Base-by-base conservation (phyloP, 2,888 invertebrate species). In the Dichetophora obliterata region DNA sequence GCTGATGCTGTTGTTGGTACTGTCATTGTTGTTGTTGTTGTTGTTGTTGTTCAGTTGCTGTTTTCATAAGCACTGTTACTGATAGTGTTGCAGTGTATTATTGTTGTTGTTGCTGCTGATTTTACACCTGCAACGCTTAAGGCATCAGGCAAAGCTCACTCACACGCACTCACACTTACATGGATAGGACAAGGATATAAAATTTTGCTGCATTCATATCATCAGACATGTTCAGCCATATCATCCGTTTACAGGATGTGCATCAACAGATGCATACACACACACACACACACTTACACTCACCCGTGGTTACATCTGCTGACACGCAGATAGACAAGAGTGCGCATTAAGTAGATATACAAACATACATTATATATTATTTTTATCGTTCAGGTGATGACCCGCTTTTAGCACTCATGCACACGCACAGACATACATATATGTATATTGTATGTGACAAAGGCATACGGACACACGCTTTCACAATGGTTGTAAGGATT, bases 61-160 rank as follows among this genome's bases (percentile, higher is more conserved):
- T 19, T 37, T 6, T 19, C 27, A n/a, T 34, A 37, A 37, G n/a
- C 11, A 19, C 14, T 37, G 19, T n/a, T 37, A 37, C 37, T n/a
- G 43, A 19, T 66, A 37, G 31, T 66, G 66, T 66, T 66, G n/a
- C 19, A 65, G 34, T 65, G 11, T 19, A n/a, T 6, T 37, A 43
- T 37, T 65, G 34, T 65, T 65, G 34, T 65, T 66, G 22, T 8
- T 66, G 34, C 43, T 37, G 37, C 43, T 37, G 37, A 31, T 34
- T 5, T 66, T 37, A 19, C 37, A 37, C 66, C 66, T 66, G 66
- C 66, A 66, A 14, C 66, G 37, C 66, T 66, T 43, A 11, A 66
- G 66, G 37, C 34, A 14, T 37, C 66, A 43, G 19, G 37, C 43
- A 66, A 31, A 65, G 11, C 31, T 37, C 37, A 37, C 37, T n/a